phyloP scores from a whole-genome alignment of 2,888 invertebrate genomes.

The Disparrhopalites patrizii region DNA sequence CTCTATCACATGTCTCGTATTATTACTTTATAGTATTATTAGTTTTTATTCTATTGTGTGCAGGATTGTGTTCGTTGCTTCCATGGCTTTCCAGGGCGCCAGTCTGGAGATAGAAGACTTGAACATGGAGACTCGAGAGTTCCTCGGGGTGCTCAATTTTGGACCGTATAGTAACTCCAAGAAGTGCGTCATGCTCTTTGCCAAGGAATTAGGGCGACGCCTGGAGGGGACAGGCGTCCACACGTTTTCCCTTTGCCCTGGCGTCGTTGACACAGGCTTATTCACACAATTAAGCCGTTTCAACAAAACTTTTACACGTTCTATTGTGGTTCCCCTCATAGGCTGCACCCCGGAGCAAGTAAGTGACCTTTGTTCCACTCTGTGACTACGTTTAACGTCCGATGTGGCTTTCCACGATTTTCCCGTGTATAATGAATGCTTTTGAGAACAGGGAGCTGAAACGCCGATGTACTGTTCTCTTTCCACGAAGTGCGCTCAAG shows the following conservation, averaged over 20 bases:
- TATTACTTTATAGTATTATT: not conserved
- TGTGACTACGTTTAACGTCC: not conserved
- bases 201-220: constrained; percentile 6
- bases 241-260: constrained; percentile 9
- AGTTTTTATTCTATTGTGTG: not conserved
- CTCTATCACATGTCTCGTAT: too few species aligned
- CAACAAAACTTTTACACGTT: not conserved
- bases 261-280: constrained; percentile 4
- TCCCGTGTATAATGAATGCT: not conserved
- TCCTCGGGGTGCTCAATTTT: not conserved
- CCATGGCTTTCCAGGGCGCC: constrained; percentile 47
- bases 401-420: not conserved
- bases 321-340: not conserved
- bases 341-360: not conserved
- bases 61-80: constrained; percentile 49
- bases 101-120: constrained; percentile 44
- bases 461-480: constrained; percentile 10
- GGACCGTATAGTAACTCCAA: constrained; percentile 11
- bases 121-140: constrained; percentile 9
- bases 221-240: constrained; percentile 2
- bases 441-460: constrained; percentile 14
- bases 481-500: constrained; percentile 2
- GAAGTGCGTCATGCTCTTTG: not conserved
- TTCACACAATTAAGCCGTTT: not conserved
- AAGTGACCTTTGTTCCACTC: not conserved